Conservation (phyloP, 2,113 vertebrate species). For the Campylorhamphus procurvoides region DNA sequence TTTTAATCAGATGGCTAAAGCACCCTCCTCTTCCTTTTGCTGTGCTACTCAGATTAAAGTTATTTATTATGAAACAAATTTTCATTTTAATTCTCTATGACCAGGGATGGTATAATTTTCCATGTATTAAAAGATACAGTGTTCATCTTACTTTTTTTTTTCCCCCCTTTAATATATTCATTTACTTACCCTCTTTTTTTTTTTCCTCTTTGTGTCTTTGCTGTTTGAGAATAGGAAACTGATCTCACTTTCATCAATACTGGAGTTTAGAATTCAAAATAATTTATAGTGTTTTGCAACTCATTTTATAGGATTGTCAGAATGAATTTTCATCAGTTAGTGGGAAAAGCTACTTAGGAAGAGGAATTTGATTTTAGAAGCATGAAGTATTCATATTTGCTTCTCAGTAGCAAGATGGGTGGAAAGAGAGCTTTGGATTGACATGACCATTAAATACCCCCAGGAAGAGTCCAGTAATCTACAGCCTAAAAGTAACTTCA, state of each 20-base stretch:
- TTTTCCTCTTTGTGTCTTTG: neutral
- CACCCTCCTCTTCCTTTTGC: neutral
- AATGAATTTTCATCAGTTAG: slow-evolving; percentile 61
- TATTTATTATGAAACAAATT: slow-evolving; percentile 39
- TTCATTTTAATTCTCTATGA: neutral
- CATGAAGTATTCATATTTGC: neutral
- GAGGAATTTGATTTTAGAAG: slow-evolving; percentile 36
- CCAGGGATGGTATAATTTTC: neutral
- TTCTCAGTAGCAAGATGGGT: neutral
- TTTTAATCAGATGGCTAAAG: slow-evolving; percentile 2
- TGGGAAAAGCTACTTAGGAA: slow-evolving; percentile 8
- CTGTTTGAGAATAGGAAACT: neutral
- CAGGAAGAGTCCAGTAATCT: neutral
- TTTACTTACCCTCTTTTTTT: neutral
- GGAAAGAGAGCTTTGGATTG: neutral
- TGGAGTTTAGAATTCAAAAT: neutral
- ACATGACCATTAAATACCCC: neutral
- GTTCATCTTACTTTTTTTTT: neutral
- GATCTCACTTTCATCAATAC: neutral
- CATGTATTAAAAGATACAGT: neutral
- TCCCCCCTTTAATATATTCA: neutral
- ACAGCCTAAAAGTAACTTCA: neutral
- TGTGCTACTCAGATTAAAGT: neutral
- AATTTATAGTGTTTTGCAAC: neutral
- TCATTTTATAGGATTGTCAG: slow-evolving; percentile 49